Evolutionary conservation across 2,797 vertebrate species (phyloP).

Genomic region (Gastrophryne carolinensis): DNA sequence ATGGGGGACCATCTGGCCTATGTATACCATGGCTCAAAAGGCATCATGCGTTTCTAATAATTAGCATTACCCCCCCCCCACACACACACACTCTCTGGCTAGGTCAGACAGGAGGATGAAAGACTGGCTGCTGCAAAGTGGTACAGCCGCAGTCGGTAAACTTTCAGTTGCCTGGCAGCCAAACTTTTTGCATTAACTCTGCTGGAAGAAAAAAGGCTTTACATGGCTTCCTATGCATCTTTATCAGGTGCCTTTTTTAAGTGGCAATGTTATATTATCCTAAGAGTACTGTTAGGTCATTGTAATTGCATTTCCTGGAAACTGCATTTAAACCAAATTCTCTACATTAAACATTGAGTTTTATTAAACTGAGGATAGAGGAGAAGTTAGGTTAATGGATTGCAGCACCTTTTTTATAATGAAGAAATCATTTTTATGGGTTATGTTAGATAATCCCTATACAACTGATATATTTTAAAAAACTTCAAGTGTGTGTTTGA

Average conservation of each 20-base stretch:
- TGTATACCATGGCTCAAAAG: too few species aligned
- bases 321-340: not conserved
- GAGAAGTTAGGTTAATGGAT: not conserved
- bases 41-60: too few species aligned
- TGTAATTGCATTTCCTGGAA: not conserved
- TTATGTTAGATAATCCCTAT: constrained; percentile 10
- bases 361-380: constrained; percentile 3
- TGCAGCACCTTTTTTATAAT: not conserved
- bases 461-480: not conserved
- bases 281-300: not conserved
- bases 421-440: not conserved
- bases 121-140: too few species aligned
- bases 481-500: constrained; percentile 4
- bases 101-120: too few species aligned
- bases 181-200: too few species aligned
- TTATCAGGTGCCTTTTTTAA: not conserved
- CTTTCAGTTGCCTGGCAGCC: too few species aligned
- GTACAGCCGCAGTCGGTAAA: too few species aligned
- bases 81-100: too few species aligned
- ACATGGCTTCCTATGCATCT: too few species aligned
- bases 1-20: too few species aligned
- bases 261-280: not conserved
- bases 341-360: not conserved
- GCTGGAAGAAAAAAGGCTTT: too few species aligned
- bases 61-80: too few species aligned